A percentile compares a stretch with the other conserved stretches of the same genome.
phyloP scores from a whole-genome alignment of 2,797 vertebrate genomes.

The Syndactyla subalaris region DNA sequence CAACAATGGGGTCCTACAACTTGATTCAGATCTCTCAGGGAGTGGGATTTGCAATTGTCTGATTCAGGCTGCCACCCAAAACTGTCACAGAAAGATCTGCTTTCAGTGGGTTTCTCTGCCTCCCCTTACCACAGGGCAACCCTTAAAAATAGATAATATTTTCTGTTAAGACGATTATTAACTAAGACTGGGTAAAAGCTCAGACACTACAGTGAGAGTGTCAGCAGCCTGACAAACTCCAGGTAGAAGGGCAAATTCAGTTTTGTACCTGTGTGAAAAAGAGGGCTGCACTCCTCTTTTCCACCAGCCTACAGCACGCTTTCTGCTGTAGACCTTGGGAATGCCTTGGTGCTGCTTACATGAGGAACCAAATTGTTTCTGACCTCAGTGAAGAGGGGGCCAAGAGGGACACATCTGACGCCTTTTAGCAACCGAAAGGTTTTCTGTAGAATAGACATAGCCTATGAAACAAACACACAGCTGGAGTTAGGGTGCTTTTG shows the following conservation, averaged over 20 bases:
- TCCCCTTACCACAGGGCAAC: neutral
- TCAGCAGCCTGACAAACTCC: neutral
- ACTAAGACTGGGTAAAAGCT: neutral
- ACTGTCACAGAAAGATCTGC: neutral
- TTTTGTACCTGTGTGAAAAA: neutral
- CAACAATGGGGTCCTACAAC: neutral
- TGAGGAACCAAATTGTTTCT: slow-evolving; percentile 48
- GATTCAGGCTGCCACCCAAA: neutral
- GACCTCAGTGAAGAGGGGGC: slow-evolving; percentile 47
- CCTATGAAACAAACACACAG: slow-evolving; percentile 66
- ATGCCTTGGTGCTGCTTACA: slow-evolving; percentile 27
- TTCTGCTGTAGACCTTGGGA: slow-evolving; percentile 40
- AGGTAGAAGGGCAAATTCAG: neutral
- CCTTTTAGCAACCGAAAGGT: slow-evolving; percentile 44
- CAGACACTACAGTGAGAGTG: neutral
- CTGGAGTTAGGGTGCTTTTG: slow-evolving; percentile 68
- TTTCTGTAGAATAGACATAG: slow-evolving; percentile 50
- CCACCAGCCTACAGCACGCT: neutral
- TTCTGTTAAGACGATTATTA: neutral
- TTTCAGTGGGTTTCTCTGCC: neutral
- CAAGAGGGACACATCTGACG: slow-evolving; percentile 48
- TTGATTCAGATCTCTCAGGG: neutral
- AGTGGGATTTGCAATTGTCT: neutral
- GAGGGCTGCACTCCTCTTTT: neutral
- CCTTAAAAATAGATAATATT: neutral